Base-by-base conservation (phyloP, 2,888 invertebrate species). In the Napeogenes inachia region DNA sequence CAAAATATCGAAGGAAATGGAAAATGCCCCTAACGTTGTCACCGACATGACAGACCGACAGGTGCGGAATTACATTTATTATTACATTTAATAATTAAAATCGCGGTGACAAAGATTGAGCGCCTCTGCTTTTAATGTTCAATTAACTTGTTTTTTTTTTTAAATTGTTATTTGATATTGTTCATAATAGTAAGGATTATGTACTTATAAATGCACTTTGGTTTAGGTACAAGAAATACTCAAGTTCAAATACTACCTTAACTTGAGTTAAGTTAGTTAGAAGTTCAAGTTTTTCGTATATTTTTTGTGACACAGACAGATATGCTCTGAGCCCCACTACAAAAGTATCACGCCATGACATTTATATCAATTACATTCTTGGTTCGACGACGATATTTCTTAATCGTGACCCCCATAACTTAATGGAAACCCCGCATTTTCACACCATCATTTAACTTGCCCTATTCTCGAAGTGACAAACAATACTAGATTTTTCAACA, bases 31-130 rank as follows among this genome's bases (percentile, higher is more conserved):
- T 57, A 59, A 65, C 69, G 70, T 71, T 78, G 75, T 76, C 73
- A 72, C 69, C 68, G 59, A 33, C 12, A 68, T 71, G 77, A 75
- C 74, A 71, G 76, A 75, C 66, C 81, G 88, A 85, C 87, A 87
- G 84, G 76, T 78, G 64, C 75, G 71, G 79, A 82, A 85, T 86
- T 84, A 81, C 83, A 81, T 80, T 77, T 76, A 79, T 79, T 80
- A 78, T 76, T 73, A 75, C 72, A 78, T 76, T 77, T 75, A 75
- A 76, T 77, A 71, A 75, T 76, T 77, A 77, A 75, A 74, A 73
- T 71, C 68, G 60, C 59, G 50, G 67, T 57, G 67, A 73, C 71
- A 72, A 71, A 71, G 72, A 70, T 70, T 69, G 69, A 63, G 62
- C 65, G 56, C 63, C 69, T 66, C 67, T 69, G 60, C 61, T 66